Evolutionary conservation across 2,797 vertebrate genomes (phyloP).

Genomic region (Melopsittacus undulatus): DNA sequence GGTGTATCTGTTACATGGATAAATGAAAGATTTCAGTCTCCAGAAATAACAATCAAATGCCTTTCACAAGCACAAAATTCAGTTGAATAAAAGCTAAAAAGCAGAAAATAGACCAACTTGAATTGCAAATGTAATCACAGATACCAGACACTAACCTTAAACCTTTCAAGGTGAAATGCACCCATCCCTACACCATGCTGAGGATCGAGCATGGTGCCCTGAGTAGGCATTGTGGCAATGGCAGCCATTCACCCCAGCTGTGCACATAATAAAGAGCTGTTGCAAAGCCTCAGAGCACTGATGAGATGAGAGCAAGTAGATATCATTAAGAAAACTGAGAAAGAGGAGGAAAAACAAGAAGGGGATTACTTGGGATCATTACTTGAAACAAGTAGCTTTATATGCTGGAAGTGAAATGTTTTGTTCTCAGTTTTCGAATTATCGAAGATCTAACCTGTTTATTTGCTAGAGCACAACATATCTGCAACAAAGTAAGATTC

Average conservation of each 20-base stretch:
- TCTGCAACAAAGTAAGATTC: neutral
- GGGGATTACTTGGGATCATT: neutral
- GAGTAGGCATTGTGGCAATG: neutral
- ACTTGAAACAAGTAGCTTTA: slow-evolving; percentile 32
- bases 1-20: neutral
- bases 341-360: neutral
- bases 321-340: neutral
- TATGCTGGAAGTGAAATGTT: neutral
- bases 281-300: neutral
- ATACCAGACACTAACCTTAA: slow-evolving; percentile 30
- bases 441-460: neutral
- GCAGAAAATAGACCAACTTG: slow-evolving; percentile 62
- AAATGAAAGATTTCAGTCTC: slow-evolving; percentile 16
- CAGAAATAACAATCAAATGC: slow-evolving; percentile 40
- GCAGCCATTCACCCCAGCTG: neutral
- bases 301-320: neutral
- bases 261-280: neutral
- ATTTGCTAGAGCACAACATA: neutral
- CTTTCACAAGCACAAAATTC: slow-evolving; percentile 33
- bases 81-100: slow-evolving; percentile 58
- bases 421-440: neutral
- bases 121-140: slow-evolving; percentile 70
- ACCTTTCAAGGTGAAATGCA: slow-evolving; percentile 60
- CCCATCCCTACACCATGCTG: slow-evolving; percentile 22
- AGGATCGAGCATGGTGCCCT: neutral